phyloP scores from a whole-genome alignment of 2,113 vertebrate genomes.

The Boulengeromyrus knoepffleri region DNA sequence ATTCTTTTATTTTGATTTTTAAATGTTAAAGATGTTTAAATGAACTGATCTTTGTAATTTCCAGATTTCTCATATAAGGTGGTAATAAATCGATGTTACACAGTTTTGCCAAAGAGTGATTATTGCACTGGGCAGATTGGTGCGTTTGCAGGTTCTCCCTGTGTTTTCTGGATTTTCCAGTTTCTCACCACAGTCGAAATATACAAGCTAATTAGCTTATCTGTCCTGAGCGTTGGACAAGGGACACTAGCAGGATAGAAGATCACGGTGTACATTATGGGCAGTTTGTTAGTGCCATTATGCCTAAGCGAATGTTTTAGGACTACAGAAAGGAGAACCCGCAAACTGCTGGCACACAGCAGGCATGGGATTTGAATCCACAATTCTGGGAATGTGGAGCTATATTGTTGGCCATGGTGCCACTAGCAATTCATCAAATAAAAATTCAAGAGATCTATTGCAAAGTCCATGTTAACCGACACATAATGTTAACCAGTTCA shows the following conservation, averaged over 20 bases:
- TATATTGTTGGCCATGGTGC: background rate
- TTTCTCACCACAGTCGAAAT: background rate
- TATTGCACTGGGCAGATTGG: background rate
- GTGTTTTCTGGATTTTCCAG: background rate
- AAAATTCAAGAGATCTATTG: background rate
- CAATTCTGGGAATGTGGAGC: background rate
- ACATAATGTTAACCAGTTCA: background rate
- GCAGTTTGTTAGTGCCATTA: background rate
- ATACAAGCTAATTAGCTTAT: background rate
- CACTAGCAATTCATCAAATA: background rate
- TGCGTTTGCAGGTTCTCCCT: background rate
- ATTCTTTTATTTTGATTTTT: conserved; percentile 40
- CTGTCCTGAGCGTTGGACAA: background rate
- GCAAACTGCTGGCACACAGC: background rate
- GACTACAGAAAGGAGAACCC: background rate
- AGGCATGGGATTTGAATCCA: background rate
- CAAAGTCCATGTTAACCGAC: background rate
- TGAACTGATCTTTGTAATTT: conserved; percentile 60
- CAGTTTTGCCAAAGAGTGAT: conserved; percentile 15
- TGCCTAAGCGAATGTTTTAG: background rate
- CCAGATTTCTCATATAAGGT: conserved; percentile 62
- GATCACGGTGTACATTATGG: background rate
- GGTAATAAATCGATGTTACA: conserved; percentile 67
- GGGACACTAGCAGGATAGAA: background rate
- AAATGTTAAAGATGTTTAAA: conserved; percentile 52